These are phyloP conservation scores for Pammene fasciana DNA, from an alignment of 2,888 invertebrate genomes.

Conservation along the genomic window DNA sequence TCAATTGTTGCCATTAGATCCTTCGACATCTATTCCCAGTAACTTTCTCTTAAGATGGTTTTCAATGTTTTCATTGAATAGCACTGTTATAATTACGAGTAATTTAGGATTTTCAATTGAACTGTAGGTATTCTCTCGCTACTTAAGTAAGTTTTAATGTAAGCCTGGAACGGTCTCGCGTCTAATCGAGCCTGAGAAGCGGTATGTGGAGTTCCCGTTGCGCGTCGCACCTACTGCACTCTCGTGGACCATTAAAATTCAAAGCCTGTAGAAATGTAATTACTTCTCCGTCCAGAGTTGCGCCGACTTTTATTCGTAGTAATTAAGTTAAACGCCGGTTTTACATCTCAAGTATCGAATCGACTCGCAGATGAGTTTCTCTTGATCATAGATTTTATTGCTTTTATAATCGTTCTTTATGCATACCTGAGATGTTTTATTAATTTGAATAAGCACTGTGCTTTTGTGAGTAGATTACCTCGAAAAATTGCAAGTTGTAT, in stretches of 20 bases:
- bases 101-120: neutral
- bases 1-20: too few species aligned
- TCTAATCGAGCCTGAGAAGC: conserved; percentile 54
- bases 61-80: too few species aligned
- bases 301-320: conserved; percentile 71
- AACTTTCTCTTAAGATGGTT: too few species aligned
- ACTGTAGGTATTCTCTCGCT: neutral
- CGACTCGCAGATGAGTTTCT: conserved; percentile 53
- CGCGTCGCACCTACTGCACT: conserved; percentile 45
- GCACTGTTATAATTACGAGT: too few species aligned
- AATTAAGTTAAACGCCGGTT: conserved; percentile 76
- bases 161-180: conserved; percentile 18
- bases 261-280: conserved; percentile 80
- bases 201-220: conserved; percentile 45
- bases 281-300: conserved; percentile 74
- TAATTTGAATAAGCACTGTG: neutral
- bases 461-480: conserved; percentile 11
- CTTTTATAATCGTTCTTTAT: conserved; percentile 31
- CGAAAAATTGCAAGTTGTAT: neutral
- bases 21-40: too few species aligned
- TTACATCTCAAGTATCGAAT: conserved; percentile 66
- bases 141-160: conserved; percentile 27
- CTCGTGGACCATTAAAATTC: conserved; percentile 75
- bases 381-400: conserved; percentile 44
- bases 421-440: neutral